Evolutionary conservation across 2,113 vertebrate species (phyloP).

Genomic region (Nannobrachium achirus): DNA sequence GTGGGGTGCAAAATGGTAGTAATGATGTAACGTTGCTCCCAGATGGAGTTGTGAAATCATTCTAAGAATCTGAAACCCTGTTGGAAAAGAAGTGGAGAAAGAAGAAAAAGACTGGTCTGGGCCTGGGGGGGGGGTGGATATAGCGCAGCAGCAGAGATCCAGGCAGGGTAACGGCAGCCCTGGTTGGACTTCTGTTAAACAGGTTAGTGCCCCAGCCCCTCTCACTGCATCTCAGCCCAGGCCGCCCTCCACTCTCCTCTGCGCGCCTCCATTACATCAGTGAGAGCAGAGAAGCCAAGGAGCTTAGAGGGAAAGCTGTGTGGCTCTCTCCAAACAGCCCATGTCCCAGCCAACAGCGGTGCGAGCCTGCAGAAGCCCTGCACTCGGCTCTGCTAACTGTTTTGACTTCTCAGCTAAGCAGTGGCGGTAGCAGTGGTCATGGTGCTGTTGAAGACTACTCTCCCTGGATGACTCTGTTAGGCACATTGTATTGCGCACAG

Average conservation of each 20-base stretch:
- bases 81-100: not conserved
- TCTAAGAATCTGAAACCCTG: constrained; percentile 45
- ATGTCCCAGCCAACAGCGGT: constrained; percentile 5
- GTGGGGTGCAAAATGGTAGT: constrained; percentile 25
- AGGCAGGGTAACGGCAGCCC: constrained; percentile 39
- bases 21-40: constrained; percentile 53
- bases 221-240: not conserved
- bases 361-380: constrained; percentile 57
- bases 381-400: constrained; percentile 43
- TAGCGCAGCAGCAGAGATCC: constrained; percentile 4
- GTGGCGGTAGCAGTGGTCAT: constrained; percentile 26
- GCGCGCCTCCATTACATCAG: constrained; percentile 68
- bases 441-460: constrained; percentile 61
- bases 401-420: constrained; percentile 53
- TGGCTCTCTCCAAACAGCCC: constrained; percentile 40
- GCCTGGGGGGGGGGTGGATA: constrained; percentile 6
- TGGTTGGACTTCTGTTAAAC: constrained; percentile 52
- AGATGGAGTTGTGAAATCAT: constrained; percentile 56
- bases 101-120: too few relatives aligned
- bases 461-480: constrained; percentile 48
- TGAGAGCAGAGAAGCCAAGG: constrained; percentile 41
- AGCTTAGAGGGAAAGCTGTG: constrained; percentile 34
- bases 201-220: constrained; percentile 32
- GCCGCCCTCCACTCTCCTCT: constrained; percentile 15
- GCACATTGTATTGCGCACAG: constrained; percentile 48